These are phyloP conservation scores for Dunckerocampus dactyliophorus DNA, from an alignment of 2,113 vertebrate genomes.

Conservation along the genomic window DNA sequence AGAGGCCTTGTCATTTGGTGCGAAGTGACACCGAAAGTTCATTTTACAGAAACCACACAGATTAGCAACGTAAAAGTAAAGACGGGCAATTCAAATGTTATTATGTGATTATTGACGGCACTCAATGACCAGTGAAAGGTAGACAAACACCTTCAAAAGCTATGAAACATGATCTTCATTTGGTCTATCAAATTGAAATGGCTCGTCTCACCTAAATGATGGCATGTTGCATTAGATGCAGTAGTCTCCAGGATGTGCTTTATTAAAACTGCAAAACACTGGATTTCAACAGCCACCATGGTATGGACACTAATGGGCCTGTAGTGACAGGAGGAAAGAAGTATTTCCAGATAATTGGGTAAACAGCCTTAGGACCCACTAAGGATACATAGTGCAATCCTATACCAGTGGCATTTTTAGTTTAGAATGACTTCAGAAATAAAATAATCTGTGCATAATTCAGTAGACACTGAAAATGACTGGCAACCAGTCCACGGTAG, in stretches of 20 bases:
- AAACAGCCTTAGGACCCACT: no score
- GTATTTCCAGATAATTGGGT: not conserved
- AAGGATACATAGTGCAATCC: no score
- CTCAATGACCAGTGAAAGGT: not conserved
- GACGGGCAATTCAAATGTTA: not conserved
- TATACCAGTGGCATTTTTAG: no score
- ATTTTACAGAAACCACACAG: not conserved
- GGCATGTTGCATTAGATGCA: not conserved
- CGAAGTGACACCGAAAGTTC: constrained; percentile 20
- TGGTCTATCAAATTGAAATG: no score
- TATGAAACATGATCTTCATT: no score
- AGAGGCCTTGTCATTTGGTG: constrained; percentile 28
- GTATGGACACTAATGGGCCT: not conserved
- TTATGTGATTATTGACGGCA: not conserved
- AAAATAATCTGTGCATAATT: no score
- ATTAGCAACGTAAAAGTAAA: not conserved
- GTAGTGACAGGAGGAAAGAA: not conserved
- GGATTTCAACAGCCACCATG: not conserved
- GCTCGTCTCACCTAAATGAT: not conserved
- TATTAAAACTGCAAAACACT: not conserved
- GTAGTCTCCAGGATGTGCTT: not conserved
- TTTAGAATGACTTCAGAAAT: no score
- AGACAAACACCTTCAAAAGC: not conserved
- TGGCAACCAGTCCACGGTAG: no score
- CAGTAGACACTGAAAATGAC: no score